Percentiles rank a stretch among this genome's conserved stretches.
These are phyloP conservation scores for Dynastes grantii DNA, from an alignment of 2,888 invertebrate genomes.

Conservation along the genomic window DNA sequence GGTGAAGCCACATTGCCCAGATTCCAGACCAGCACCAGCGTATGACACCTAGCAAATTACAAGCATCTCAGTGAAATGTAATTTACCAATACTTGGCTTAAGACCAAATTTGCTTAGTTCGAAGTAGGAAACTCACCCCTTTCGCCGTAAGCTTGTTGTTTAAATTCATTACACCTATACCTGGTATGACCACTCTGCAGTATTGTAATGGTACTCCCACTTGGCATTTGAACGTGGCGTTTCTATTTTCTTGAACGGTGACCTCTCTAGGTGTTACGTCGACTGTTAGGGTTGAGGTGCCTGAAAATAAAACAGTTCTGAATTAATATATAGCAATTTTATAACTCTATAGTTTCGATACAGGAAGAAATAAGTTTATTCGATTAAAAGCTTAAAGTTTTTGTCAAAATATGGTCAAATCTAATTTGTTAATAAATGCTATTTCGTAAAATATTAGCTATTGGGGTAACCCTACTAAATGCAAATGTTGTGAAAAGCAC, in stretches of 20 bases:
- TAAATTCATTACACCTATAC: conserved; percentile 69
- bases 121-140: conserved; percentile 67
- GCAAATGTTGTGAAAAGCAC: too few relatives aligned
- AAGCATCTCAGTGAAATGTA: too few relatives aligned
- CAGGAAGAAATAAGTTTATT: too few relatives aligned
- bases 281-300: conserved; percentile 62
- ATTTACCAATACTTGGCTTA: neutral
- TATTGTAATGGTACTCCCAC: conserved; percentile 75
- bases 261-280: conserved; percentile 73
- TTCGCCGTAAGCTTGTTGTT: conserved; percentile 67
- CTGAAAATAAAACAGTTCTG: conserved; percentile 28
- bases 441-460: too few relatives aligned
- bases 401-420: too few relatives aligned
- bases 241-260: conserved; percentile 74
- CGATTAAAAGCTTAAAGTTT: too few relatives aligned
- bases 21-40: conserved; percentile 71
- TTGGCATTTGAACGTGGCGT: conserved; percentile 75
- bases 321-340: neutral
- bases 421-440: too few relatives aligned
- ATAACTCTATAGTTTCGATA: too few relatives aligned
- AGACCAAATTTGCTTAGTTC: neutral
- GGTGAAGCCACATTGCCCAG: conserved; percentile 82
- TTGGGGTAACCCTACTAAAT: too few relatives aligned
- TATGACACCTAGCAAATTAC: conserved; percentile 66
- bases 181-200: conserved; percentile 75